Evolutionary conservation across 2,888 invertebrate genomes (phyloP).

Genomic region (Rhaphigaster nebulosa): DNA sequence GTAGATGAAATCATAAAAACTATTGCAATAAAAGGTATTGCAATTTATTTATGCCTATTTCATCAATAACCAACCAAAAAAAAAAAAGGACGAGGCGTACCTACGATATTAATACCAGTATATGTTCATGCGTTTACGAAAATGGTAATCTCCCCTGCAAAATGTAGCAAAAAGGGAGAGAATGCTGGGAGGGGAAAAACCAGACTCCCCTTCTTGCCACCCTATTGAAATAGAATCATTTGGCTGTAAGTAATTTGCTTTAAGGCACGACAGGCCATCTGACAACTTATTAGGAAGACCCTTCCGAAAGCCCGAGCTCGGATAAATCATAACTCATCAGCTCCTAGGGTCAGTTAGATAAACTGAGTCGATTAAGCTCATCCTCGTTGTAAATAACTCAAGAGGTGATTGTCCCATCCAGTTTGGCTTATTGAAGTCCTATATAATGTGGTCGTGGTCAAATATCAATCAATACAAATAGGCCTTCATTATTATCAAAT

Average conservation of each 20-base stretch:
- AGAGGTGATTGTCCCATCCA: background rate
- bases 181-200: slow-evolving; percentile 49
- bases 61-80: background rate
- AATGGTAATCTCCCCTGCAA: slow-evolving; percentile 22
- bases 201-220: slow-evolving; percentile 57
- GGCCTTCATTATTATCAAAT: background rate
- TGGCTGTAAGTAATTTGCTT: slow-evolving; percentile 80
- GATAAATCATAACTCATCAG: slow-evolving; percentile 15
- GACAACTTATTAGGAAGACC: slow-evolving; percentile 68
- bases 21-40: too few species aligned
- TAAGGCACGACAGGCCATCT: slow-evolving; percentile 68
- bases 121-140: slow-evolving; percentile 7
- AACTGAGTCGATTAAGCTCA: slow-evolving; percentile 13
- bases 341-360: slow-evolving; percentile 23
- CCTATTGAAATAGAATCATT: slow-evolving; percentile 79
- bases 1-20: background rate
- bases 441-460: background rate
- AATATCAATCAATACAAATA: background rate
- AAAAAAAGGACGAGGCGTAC: background rate
- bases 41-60: background rate
- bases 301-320: background rate
- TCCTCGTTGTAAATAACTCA: background rate
- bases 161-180: slow-evolving; percentile 51
- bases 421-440: background rate
- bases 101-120: background rate